Percentiles rank a stretch among this genome's conserved stretches.
phyloP scores from a whole-genome alignment of 2,888 invertebrate genomes.

The Anoplius nigerrimus region DNA sequence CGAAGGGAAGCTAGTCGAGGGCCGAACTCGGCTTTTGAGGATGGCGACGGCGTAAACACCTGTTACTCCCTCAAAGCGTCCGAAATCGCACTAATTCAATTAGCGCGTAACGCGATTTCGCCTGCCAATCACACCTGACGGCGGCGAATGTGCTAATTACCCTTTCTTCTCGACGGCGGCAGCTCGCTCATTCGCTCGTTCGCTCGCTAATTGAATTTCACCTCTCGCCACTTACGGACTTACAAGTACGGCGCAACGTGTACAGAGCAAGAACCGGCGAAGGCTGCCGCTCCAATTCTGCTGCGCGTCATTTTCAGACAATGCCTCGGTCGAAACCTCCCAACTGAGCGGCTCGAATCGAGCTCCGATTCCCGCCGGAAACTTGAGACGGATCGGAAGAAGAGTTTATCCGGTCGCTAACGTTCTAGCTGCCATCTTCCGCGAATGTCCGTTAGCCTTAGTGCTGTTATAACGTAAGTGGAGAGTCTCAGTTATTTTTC shows the following conservation, averaged over 20 bases:
- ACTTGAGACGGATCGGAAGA: no score
- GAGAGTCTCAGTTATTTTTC: no score
- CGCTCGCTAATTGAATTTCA: constrained; percentile 42
- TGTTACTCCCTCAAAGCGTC: constrained; percentile 30
- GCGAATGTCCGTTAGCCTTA: no score
- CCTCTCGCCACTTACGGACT: constrained; percentile 27
- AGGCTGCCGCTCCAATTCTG: constrained; percentile 4
- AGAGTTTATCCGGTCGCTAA: no score
- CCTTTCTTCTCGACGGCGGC: constrained; percentile 29
- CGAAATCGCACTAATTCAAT: constrained; percentile 39
- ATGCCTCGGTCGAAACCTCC: neutral
- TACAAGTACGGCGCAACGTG: neutral
- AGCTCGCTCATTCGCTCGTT: constrained; percentile 5
- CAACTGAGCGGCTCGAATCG: neutral
- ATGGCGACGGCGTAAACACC: constrained; percentile 20
- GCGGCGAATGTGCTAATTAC: constrained; percentile 41
- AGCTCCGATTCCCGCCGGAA: neutral
- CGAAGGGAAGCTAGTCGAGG: no score
- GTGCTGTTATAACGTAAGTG: no score
- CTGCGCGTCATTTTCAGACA: neutral
- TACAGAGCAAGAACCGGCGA: no score
- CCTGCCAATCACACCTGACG: constrained; percentile 37
- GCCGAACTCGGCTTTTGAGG: neutral
- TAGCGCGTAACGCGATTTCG: constrained; percentile 35
- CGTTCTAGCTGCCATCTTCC: no score